phyloP scores from a whole-genome alignment of 2,113 vertebrate species.

The Tyto alba region DNA sequence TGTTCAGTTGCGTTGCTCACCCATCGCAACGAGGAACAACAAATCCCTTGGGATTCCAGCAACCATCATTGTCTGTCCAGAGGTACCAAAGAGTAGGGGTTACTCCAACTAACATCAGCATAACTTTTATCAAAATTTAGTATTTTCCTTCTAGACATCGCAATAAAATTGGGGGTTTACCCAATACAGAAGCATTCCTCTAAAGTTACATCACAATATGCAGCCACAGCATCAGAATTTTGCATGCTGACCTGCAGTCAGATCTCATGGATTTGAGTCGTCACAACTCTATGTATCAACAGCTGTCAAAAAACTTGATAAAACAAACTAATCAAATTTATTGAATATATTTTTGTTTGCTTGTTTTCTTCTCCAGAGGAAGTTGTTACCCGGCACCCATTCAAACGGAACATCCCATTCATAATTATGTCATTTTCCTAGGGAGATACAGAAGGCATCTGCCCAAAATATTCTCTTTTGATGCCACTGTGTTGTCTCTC shows the following conservation, averaged over 20 bases:
- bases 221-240: not conserved
- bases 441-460: not conserved
- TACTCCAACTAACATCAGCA: not conserved
- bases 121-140: not conserved
- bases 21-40: rapidly evolving
- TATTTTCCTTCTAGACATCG: not conserved
- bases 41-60: not conserved
- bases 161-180: not conserved
- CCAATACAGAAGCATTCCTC: not conserved
- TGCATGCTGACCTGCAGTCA: not conserved
- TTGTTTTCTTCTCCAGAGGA: not conserved
- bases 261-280: not conserved
- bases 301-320: not conserved
- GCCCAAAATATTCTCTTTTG: not conserved
- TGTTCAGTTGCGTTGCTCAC: not conserved
- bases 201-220: not conserved
- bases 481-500: not conserved
- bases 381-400: not conserved
- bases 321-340: not conserved
- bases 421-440: not conserved
- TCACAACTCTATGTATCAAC: not conserved
- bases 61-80: not conserved
- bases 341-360: not conserved
- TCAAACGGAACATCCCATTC: not conserved
- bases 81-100: not conserved